These are phyloP conservation scores for Xylocampa areola DNA, from an alignment of 2,888 invertebrate genomes.

Conservation along the genomic window DNA sequence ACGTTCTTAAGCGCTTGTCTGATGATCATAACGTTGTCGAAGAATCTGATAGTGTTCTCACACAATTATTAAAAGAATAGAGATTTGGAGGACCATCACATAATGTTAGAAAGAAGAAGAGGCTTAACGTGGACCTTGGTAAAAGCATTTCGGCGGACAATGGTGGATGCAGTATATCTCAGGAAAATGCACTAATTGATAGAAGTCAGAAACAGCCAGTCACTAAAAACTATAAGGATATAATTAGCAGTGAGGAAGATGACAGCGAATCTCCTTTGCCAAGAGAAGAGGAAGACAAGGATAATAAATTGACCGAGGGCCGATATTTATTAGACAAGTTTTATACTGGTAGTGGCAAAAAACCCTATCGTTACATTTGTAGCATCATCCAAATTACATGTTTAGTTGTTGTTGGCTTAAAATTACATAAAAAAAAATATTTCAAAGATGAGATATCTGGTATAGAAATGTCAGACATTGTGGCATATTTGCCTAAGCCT, in stretches of 20 bases:
- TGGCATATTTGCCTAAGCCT: background rate
- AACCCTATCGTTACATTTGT: background rate
- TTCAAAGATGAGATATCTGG: background rate
- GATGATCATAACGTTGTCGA: background rate
- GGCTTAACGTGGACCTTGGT: constrained; percentile 4
- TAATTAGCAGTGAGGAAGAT: background rate
- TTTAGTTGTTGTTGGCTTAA: background rate
- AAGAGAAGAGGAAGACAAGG: background rate
- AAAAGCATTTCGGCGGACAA: constrained; percentile 3
- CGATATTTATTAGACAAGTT: background rate
- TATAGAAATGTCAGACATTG: background rate
- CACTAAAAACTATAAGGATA: background rate
- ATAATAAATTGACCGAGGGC: background rate
- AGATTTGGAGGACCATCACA: background rate
- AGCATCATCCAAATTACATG: background rate
- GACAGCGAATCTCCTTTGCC: background rate
- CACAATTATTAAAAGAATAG: background rate
- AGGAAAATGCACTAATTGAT: background rate
- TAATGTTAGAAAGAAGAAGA: background rate
- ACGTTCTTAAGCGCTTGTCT: background rate
- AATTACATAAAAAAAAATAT: background rate
- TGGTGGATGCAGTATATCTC: background rate
- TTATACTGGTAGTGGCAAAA: background rate
- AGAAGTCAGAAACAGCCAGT: background rate
- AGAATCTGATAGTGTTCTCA: background rate